A percentile compares a stretch with the other conserved stretches of the same genome.
phyloP scores from a whole-genome alignment of 2,113 vertebrate genomes.

The Urocynchramus pylzowi region DNA sequence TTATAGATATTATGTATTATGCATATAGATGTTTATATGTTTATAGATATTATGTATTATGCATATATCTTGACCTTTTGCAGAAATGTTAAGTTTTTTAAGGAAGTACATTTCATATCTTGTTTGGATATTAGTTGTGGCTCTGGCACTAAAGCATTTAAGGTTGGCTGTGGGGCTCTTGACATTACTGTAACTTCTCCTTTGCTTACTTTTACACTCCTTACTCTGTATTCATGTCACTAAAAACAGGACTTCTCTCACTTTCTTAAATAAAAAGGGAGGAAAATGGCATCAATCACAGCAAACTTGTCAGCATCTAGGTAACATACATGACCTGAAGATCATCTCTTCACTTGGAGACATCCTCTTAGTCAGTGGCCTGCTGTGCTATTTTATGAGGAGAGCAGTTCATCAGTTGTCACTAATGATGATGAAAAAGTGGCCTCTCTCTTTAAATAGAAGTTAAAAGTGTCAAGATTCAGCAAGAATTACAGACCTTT shows the following conservation, averaged over 20 bases:
- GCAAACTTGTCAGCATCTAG: not conserved
- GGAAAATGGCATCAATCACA: not conserved
- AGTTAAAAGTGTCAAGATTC: not conserved
- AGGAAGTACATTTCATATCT: not conserved
- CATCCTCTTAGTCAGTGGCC: not conserved
- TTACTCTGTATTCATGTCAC: not conserved
- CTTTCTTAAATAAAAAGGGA: not conserved
- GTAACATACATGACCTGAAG: not conserved
- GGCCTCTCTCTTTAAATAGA: not conserved
- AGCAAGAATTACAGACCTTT: not conserved
- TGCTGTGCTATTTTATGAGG: not conserved
- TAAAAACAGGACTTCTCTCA: not conserved
- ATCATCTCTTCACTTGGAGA: not conserved
- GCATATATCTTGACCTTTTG: not conserved
- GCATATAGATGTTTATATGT: too few species aligned
- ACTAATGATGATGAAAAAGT: not conserved
- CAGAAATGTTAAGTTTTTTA: not conserved
- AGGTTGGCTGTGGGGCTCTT: not conserved
- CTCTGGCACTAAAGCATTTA: not conserved
- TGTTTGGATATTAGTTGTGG: not conserved
- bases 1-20: not conserved
- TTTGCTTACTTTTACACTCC: not conserved
- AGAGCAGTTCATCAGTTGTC: not conserved
- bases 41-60: not conserved
- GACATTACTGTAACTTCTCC: not conserved